A percentile compares a stretch with the other conserved stretches of the same genome.
Evolutionary conservation across 2,113 vertebrate genomes (phyloP).

Genomic region (Philantomba maxwellii): DNA sequence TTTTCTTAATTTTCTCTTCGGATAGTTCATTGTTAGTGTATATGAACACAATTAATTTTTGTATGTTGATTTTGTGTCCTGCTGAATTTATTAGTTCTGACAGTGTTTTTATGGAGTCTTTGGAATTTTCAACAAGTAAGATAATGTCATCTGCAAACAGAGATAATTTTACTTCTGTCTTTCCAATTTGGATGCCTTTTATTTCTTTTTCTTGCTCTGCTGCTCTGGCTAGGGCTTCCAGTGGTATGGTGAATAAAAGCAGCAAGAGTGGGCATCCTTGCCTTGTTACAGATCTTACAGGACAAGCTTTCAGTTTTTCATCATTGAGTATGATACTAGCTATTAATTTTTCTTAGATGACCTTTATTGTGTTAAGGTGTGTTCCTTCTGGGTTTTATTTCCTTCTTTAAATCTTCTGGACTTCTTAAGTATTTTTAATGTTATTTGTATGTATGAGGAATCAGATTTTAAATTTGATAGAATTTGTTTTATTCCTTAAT

Average conservation of each 20-base stretch:
- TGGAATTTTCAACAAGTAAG: background rate
- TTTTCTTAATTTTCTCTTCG: background rate
- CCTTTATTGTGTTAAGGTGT: background rate
- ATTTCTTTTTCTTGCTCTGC: background rate
- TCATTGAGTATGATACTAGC: background rate
- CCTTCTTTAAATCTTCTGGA: background rate
- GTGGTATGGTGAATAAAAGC: background rate
- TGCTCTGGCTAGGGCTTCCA: background rate
- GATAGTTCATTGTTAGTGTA: background rate
- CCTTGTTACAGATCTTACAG: background rate
- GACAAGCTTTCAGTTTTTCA: background rate
- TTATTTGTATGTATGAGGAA: background rate
- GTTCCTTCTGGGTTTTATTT: background rate
- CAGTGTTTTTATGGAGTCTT: background rate
- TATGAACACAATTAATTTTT: background rate
- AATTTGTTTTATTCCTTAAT: conserved; percentile 9
- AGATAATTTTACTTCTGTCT: background rate
- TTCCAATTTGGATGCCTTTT: background rate
- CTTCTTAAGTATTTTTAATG: background rate
- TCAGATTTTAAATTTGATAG: conserved; percentile 18
- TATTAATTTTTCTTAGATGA: background rate
- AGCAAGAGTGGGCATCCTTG: background rate
- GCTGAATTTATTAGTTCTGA: background rate
- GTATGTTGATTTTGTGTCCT: background rate
- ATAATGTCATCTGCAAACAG: background rate